Conservation (phyloP, 2,797 vertebrate genomes). For the Gymnoscopelus braueri region DNA sequence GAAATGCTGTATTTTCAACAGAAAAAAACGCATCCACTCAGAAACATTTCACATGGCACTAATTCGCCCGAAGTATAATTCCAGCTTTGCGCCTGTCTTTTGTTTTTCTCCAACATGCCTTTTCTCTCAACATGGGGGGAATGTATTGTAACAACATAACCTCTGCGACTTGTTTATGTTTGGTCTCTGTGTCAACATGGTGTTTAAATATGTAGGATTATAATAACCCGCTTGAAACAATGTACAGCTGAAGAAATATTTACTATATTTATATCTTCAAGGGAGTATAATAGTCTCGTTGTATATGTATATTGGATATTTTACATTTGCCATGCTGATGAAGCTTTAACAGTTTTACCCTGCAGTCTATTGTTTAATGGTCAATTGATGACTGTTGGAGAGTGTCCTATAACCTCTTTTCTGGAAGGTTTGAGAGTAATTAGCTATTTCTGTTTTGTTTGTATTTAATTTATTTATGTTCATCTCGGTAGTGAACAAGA, state of each 20-base stretch:
- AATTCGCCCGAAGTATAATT: not conserved
- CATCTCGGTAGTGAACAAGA: conserved; percentile 21
- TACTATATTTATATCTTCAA: conserved; percentile 20
- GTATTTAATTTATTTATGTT: conserved; percentile 74
- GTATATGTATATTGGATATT: conserved; percentile 39
- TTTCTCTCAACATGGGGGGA: conserved; percentile 23
- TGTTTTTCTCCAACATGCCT: not conserved
- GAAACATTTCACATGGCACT: not conserved
- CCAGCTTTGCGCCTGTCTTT: not conserved
- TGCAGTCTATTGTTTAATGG: conserved; percentile 24
- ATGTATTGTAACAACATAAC: conserved; percentile 43
- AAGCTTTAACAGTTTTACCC: conserved; percentile 28
- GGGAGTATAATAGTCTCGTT: conserved; percentile 32
- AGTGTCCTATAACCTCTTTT: conserved; percentile 3
- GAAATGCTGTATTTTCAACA: too few species aligned
- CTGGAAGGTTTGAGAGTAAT: conserved; percentile 2
- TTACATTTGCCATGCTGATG: conserved; percentile 33
- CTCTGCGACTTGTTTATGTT: conserved; percentile 29
- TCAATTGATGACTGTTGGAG: conserved; percentile 19
- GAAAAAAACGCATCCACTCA: too few species aligned
- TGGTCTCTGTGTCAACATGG: conserved; percentile 22
- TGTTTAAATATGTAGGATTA: conserved; percentile 38
- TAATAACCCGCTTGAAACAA: conserved; percentile 45
- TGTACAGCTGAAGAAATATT: conserved; percentile 48
- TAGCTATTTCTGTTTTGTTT: conserved; percentile 34